Evolutionary conservation across 2,113 vertebrate species (phyloP).

Genomic region (Epinephelus lanceolatus): DNA sequence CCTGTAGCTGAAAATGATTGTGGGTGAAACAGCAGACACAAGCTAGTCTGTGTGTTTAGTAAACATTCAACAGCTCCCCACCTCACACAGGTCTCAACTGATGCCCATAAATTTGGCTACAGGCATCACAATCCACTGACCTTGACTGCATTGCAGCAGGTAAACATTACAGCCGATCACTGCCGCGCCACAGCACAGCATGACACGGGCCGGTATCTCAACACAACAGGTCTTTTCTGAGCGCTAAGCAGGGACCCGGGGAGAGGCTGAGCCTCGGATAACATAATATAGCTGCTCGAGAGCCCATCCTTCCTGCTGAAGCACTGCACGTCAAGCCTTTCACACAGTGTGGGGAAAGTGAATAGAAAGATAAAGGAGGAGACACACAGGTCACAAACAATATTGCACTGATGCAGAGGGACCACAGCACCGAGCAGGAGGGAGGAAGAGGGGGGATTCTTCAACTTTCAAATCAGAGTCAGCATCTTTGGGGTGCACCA

Average conservation of each 20-base stretch:
- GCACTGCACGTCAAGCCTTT: slow-evolving; percentile 38
- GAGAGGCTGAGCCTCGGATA: slow-evolving; percentile 47
- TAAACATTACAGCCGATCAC: slow-evolving; percentile 59
- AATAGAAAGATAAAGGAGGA: slow-evolving; percentile 34
- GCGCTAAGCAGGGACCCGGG: slow-evolving; percentile 37
- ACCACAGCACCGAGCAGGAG: background rate
- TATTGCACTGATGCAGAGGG: slow-evolving; percentile 9
- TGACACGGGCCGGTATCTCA: slow-evolving; percentile 50
- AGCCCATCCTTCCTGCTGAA: slow-evolving; percentile 44
- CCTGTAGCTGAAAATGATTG: slow-evolving; percentile 22
- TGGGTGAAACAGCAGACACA: slow-evolving; percentile 7
- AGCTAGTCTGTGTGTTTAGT: slow-evolving; percentile 2
- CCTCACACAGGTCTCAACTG: slow-evolving; percentile 16
- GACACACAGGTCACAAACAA: slow-evolving; percentile 34
- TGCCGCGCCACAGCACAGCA: slow-evolving; percentile 27
- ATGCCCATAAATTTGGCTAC: slow-evolving; percentile 16
- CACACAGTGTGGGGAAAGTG: slow-evolving; percentile 14
- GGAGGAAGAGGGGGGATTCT: background rate
- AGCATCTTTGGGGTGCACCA: slow-evolving; percentile 45
- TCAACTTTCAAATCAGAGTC: slow-evolving; percentile 44
- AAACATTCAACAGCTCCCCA: slow-evolving; percentile 36
- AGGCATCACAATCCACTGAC: slow-evolving; percentile 54
- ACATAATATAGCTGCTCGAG: slow-evolving; percentile 41
- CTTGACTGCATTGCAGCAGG: slow-evolving; percentile 69
- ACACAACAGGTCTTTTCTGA: slow-evolving; percentile 57